These are phyloP conservation scores for Pollachius pollachius DNA, from an alignment of 2,113 vertebrate species.

Conservation along the genomic window DNA sequence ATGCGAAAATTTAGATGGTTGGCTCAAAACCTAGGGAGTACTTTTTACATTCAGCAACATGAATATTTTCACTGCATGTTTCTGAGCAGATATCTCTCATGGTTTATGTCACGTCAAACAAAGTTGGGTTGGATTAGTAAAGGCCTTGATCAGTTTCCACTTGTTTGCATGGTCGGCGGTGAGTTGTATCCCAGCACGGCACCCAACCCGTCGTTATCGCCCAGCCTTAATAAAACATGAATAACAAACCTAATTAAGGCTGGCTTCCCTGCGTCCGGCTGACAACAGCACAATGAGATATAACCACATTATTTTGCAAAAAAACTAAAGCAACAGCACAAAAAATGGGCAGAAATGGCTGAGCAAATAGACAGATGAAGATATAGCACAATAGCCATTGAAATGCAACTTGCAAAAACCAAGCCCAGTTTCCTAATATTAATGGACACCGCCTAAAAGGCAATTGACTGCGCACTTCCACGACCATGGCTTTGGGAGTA, in stretches of 20 bases:
- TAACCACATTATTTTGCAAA: conserved; percentile 20
- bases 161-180: not conserved
- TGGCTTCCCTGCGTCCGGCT: conserved; percentile 31
- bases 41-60: too few relatives aligned
- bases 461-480: too few relatives aligned
- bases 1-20: too few relatives aligned
- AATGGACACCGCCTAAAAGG: too few relatives aligned
- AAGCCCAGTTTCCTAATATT: not conserved
- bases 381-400: not conserved
- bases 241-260: conserved; percentile 51
- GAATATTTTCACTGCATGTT: too few relatives aligned
- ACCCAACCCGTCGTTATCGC: not conserved
- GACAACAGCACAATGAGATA: conserved; percentile 28
- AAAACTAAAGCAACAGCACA: too few relatives aligned
- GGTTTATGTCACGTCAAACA: too few relatives aligned
- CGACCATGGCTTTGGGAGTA: too few relatives aligned
- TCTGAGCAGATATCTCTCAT: too few relatives aligned
- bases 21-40: too few relatives aligned
- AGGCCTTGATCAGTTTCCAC: not conserved
- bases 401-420: not conserved
- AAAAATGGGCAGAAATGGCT: not conserved
- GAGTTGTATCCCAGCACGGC: not conserved
- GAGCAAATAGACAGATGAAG: too few relatives aligned
- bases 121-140: too few relatives aligned
- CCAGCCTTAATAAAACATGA: conserved; percentile 34